A percentile compares a stretch with the other conserved stretches of the same genome.
phyloP scores from a whole-genome alignment of 2,797 vertebrate genomes.

The Pagetopsis macropterus region DNA sequence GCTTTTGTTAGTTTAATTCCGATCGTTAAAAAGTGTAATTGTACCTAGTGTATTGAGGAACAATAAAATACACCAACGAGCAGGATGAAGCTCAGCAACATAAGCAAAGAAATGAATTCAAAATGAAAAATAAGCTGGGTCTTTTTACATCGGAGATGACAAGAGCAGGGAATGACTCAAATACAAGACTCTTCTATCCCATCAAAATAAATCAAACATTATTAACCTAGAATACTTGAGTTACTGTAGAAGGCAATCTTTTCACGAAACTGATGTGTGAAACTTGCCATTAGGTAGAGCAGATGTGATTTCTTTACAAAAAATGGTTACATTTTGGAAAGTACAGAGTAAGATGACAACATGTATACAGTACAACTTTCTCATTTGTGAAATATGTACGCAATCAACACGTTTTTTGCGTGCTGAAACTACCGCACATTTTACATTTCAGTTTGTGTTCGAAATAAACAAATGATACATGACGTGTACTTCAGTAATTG shows the following conservation, averaged over 20 bases:
- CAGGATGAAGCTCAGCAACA: conserved; percentile 37
- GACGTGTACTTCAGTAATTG: background rate
- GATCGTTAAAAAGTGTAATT: conserved; percentile 21
- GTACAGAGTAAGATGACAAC: background rate
- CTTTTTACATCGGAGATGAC: background rate
- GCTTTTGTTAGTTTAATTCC: conserved; percentile 11
- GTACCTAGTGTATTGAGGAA: conserved; percentile 48
- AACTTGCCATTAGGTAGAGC: background rate
- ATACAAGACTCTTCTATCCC: background rate
- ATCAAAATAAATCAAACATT: background rate
- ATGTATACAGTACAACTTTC: background rate
- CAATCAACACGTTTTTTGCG: background rate
- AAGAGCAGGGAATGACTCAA: conserved; percentile 14
- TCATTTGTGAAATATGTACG: background rate
- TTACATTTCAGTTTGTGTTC: background rate
- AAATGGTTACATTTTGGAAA: background rate
- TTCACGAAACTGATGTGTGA: background rate
- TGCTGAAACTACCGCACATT: background rate
- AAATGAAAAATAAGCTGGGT: conserved; percentile 10
- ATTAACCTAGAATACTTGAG: background rate
- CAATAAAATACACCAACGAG: conserved; percentile 46
- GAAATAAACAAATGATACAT: background rate
- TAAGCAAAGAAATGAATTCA: conserved; percentile 16
- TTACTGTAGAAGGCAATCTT: background rate
- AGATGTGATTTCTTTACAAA: background rate